A percentile compares a stretch with the other conserved stretches of the same genome.
phyloP scores from a whole-genome alignment of 2,113 vertebrate species.

The Apodemus sylvaticus region DNA sequence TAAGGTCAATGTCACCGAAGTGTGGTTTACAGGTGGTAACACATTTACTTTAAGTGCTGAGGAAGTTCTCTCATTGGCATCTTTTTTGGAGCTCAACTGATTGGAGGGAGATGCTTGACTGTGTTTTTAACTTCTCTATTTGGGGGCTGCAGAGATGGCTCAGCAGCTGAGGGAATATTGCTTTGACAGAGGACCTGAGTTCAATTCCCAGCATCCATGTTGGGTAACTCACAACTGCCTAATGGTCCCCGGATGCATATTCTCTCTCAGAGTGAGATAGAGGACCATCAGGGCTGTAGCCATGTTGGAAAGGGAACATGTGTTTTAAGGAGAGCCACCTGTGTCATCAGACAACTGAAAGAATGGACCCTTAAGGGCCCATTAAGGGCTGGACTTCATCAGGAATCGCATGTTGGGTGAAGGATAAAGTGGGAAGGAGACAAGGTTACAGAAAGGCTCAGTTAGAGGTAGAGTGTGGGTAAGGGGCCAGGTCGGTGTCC shows the following conservation, averaged over 20 bases:
- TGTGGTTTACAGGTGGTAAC: too few species aligned
- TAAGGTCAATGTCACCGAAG: too few species aligned
- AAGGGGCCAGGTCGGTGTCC: neutral
- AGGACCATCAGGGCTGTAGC: neutral
- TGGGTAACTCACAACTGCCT: neutral
- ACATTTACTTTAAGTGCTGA: too few species aligned
- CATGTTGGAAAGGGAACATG: neutral
- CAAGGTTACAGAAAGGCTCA: neutral
- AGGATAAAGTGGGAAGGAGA: neutral
- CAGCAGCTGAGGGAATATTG: neutral
- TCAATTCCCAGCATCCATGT: neutral
- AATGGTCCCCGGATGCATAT: neutral
- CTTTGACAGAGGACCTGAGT: neutral
- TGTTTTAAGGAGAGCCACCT: too few species aligned
- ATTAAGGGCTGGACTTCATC: too few species aligned
- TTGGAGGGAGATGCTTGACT: neutral
- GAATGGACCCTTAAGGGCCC: too few species aligned
- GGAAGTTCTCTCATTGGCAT: too few species aligned
- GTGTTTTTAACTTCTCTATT: neutral
- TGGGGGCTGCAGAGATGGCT: neutral
- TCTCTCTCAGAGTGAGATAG: neutral
- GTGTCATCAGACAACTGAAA: too few species aligned
- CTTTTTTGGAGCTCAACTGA: too few species aligned
- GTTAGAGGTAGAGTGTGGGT: neutral
- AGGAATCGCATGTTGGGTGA: too few species aligned